phyloP scores from a whole-genome alignment of 2,888 invertebrate genomes.

The Macrosoma leucophasiata region DNA sequence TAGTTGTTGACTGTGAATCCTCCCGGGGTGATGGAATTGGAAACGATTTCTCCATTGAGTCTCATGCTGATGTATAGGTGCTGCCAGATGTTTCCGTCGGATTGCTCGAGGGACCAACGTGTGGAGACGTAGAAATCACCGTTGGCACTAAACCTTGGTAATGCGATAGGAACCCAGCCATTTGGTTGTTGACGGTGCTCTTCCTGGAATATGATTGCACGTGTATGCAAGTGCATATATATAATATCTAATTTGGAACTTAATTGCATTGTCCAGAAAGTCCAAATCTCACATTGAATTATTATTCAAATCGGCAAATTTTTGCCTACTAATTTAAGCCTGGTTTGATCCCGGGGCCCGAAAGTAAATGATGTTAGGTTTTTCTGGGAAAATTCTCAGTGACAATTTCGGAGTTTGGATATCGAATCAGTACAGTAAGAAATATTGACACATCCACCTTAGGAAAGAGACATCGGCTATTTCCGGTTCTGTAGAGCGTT shows the following conservation, averaged over 20 bases:
- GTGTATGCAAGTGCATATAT: no score
- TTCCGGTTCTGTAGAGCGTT: no score
- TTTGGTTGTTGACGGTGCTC: slow-evolving; percentile 70
- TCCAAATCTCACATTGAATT: background rate
- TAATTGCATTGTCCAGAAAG: background rate
- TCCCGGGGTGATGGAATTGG: slow-evolving; percentile 70
- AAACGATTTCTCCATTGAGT: slow-evolving; percentile 39
- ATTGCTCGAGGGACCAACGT: slow-evolving; percentile 53
- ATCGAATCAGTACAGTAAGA: background rate
- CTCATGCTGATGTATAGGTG: slow-evolving; percentile 55
- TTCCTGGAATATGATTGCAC: slow-evolving; percentile 58
- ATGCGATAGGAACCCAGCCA: slow-evolving; percentile 82
- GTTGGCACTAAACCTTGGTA: slow-evolving; percentile 70
- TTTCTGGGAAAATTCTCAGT: no score
- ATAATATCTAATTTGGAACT: no score
- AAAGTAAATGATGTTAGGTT: no score
- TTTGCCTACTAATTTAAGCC: no score
- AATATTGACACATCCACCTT: no score
- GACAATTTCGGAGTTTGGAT: no score
- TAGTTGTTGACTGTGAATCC: slow-evolving; percentile 77
- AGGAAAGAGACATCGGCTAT: no score
- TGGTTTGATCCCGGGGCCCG: no score
- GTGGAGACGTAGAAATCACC: slow-evolving; percentile 61
- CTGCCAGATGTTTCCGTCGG: slow-evolving; percentile 69
- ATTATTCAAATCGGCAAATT: no score